A percentile compares a stretch with the other conserved stretches of the same genome.
Evolutionary conservation across 2,888 invertebrate species (phyloP).

Genomic region (Trichopoda pennipes): DNA sequence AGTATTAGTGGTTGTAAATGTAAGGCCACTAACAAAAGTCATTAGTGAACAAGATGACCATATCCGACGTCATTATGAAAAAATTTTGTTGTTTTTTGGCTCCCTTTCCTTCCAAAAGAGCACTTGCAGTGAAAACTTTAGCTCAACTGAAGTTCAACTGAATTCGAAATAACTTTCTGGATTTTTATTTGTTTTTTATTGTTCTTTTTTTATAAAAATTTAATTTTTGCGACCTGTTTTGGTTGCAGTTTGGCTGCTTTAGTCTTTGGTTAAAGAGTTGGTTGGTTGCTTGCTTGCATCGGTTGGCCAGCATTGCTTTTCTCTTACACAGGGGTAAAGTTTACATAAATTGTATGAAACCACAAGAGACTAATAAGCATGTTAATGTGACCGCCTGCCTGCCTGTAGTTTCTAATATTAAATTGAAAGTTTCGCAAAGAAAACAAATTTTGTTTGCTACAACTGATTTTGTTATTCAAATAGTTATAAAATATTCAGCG

Average conservation of each 20-base stretch:
- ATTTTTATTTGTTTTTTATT: slow-evolving; percentile 33
- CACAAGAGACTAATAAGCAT: slow-evolving; percentile 66
- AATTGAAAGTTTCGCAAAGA: slow-evolving; percentile 50
- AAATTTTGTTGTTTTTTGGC: slow-evolving; percentile 45
- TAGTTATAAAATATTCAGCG: slow-evolving; percentile 64
- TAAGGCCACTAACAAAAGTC: slow-evolving; percentile 66
- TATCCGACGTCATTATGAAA: slow-evolving; percentile 66
- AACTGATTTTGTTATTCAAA: slow-evolving; percentile 66
- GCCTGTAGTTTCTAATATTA: slow-evolving; percentile 46
- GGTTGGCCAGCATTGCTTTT: slow-evolving; percentile 18
- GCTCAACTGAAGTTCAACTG: slow-evolving; percentile 56
- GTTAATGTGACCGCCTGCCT: slow-evolving; percentile 54
- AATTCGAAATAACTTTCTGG: slow-evolving; percentile 57
- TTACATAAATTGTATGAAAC: slow-evolving; percentile 60
- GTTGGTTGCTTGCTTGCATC: slow-evolving; percentile 4
- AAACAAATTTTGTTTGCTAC: slow-evolving; percentile 59
- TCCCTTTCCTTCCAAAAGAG: slow-evolving; percentile 30
- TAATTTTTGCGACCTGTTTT: slow-evolving; percentile 64
- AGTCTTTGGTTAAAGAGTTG: slow-evolving; percentile 51
- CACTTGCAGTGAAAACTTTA: slow-evolving; percentile 42
- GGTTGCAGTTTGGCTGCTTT: slow-evolving; percentile 62
- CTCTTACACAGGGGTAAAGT: slow-evolving; percentile 43
- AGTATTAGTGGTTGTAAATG: slow-evolving; percentile 64
- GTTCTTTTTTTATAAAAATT: slow-evolving; percentile 47
- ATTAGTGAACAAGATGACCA: slow-evolving; percentile 69